These are phyloP conservation scores for Semicossyphus pulcher DNA, from an alignment of 2,113 vertebrate species.

Conservation along the genomic window DNA sequence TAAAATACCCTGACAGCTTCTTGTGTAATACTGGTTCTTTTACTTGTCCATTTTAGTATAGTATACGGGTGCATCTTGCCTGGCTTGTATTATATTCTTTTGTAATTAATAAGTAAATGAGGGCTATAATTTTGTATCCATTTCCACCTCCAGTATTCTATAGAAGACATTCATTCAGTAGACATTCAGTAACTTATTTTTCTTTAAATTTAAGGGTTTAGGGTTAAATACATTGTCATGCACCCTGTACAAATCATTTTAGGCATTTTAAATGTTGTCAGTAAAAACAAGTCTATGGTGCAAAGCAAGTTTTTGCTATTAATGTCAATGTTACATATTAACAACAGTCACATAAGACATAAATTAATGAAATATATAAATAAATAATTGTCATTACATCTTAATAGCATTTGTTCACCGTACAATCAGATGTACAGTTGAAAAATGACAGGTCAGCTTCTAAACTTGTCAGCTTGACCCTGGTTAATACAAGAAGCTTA, in stretches of 20 bases:
- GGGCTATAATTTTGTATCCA: not conserved
- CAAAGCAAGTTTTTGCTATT: not conserved
- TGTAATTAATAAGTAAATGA: not conserved
- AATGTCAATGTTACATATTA: not conserved
- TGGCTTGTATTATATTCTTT: not conserved
- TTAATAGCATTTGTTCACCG: not conserved
- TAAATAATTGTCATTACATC: not conserved
- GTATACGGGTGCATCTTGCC: too few relatives aligned
- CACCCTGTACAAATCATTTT: not conserved
- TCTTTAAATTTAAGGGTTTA: not conserved
- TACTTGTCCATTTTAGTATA: not conserved
- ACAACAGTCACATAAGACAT: not conserved
- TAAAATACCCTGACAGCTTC: slow-evolving; percentile 28
- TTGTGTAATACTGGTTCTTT: too few relatives aligned
- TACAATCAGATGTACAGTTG: too few relatives aligned
- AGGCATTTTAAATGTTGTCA: not conserved
- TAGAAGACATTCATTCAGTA: too few relatives aligned
- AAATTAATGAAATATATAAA: not conserved
- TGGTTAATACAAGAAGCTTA: not conserved
- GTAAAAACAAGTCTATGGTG: not conserved
- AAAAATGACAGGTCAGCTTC: not conserved
- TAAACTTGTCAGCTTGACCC: not conserved
- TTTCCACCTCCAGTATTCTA: too few relatives aligned
- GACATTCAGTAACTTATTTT: not conserved
- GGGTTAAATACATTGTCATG: not conserved